phyloP scores from a whole-genome alignment of 2,113 vertebrate genomes.

The Chrysochloris asiatica region DNA sequence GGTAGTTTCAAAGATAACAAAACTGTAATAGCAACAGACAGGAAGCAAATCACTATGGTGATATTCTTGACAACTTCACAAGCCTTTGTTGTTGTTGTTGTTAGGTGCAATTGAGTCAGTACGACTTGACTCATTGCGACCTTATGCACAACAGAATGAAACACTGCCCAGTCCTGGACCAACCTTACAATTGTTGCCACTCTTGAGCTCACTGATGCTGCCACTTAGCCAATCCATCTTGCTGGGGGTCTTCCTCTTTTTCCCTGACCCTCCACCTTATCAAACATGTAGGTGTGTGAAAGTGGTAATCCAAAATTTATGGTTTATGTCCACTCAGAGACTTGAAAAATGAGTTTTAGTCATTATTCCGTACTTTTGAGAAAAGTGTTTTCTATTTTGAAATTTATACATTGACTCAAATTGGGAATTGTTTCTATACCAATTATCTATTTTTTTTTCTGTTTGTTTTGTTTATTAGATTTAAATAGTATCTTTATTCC shows the following conservation, averaged over 20 bases:
- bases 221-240: no score
- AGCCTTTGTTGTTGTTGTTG: no score
- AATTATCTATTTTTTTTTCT: background rate
- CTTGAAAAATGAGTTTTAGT: slow-evolving; percentile 16
- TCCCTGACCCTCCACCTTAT: no score
- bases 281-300: slow-evolving; percentile 16
- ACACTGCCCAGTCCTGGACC: no score
- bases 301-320: slow-evolving; percentile 8
- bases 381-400: slow-evolving; percentile 54
- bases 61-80: slow-evolving; percentile 32
- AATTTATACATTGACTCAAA: slow-evolving; percentile 39
- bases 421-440: background rate
- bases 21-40: background rate
- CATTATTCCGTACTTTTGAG: slow-evolving; percentile 28
- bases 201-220: no score
- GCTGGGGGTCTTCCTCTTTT: no score
- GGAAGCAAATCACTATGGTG: background rate
- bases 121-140: no score
- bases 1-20: background rate
- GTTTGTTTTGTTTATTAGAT: background rate
- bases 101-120: no score
- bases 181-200: no score
- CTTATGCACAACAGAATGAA: no score
- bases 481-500: background rate
- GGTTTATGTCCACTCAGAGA: no score